Conservation (phyloP, 92 coral and sea anemone genomes). For the Porites lobata region DNA sequence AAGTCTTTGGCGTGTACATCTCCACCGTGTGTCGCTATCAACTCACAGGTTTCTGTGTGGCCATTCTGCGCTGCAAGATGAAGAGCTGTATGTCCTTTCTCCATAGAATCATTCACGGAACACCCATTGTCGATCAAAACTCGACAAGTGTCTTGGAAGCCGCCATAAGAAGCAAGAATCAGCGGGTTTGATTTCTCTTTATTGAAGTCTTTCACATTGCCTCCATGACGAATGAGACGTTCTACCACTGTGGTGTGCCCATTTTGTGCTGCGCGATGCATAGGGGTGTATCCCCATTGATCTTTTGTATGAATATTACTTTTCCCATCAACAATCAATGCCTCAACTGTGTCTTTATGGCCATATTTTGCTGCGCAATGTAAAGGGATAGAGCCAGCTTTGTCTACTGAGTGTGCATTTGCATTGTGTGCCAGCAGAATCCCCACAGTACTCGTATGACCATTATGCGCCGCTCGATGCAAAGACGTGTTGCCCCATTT, state of each 20-base stretch:
- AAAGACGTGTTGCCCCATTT: conserved; percentile 84
- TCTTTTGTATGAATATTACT: conserved; percentile 65
- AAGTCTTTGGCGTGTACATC: conserved; percentile 58
- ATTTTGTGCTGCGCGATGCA: conserved; percentile 87
- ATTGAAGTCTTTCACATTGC: conserved; percentile 53
- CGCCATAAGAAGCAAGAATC: conserved; percentile 82
- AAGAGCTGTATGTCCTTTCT: conserved; percentile 77
- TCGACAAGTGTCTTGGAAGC: conserved; percentile 63
- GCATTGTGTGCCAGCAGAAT: conserved; percentile 60
- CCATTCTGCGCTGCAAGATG: conserved; percentile 91
- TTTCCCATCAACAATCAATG: conserved; percentile 51
- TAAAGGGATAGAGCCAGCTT: conserved; percentile 72
- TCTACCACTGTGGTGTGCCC: conserved; percentile 74
- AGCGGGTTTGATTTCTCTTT: conserved; percentile 75
- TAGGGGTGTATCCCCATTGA: conserved; percentile 76
- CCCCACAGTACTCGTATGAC: conserved; percentile 57
- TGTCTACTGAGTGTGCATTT: conserved; percentile 62
- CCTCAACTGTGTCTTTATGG: conserved; percentile 64
- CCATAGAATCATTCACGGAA: conserved; percentile 62
- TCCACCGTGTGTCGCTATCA: conserved; percentile 57
- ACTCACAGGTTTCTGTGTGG: conserved; percentile 62
- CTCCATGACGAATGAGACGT: conserved; percentile 57
- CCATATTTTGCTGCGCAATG: conserved; percentile 83
- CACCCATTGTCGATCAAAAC: conserved; percentile 71
- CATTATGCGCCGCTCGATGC: conserved; percentile 83